phyloP scores from a whole-genome alignment of 2,113 vertebrate species.

The Tupaia chinensis region DNA sequence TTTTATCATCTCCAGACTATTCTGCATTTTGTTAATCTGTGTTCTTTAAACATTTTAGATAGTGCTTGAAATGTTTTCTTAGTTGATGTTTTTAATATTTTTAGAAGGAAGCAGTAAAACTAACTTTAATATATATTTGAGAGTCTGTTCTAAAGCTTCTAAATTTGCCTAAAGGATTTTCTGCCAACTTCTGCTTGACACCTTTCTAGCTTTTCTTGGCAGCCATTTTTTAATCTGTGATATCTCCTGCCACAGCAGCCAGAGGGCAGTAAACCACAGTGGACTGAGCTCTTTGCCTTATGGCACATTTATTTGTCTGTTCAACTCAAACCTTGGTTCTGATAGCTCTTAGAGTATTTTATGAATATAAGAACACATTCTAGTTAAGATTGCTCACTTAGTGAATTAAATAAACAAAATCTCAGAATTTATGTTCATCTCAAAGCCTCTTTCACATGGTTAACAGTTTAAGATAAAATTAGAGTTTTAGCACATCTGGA shows the following conservation, averaged over 20 bases:
- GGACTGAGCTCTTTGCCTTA: neutral
- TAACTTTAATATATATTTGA: constrained; percentile 1
- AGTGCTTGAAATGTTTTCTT: constrained; percentile 53
- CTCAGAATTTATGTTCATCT: constrained; percentile 47
- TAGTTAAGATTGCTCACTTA: constrained; percentile 63
- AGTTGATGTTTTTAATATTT: constrained; percentile 13
- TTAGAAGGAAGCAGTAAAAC: constrained; percentile 39
- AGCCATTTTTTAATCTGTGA: constrained; percentile 13
- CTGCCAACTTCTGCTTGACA: constrained; percentile 10
- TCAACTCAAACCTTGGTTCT: neutral
- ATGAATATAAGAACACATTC: neutral
- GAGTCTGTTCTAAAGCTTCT: neutral
- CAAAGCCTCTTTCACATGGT: constrained; percentile 66
- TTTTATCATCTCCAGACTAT: constrained; percentile 19
- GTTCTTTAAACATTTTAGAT: constrained; percentile 5
- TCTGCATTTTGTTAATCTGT: constrained; percentile 56
- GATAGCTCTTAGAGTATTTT: constrained; percentile 11
- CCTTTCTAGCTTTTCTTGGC: neutral
- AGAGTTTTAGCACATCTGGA: neutral
- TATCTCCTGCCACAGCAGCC: constrained; percentile 62
- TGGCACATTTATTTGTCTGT: constrained; percentile 24
- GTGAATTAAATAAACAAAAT: constrained; percentile 69
- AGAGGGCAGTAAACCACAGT: constrained; percentile 60
- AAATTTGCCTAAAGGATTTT: constrained; percentile 48
- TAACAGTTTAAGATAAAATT: constrained; percentile 80